These are phyloP conservation scores for Urocolius indicus DNA, from an alignment of 2,113 vertebrate genomes.

Conservation along the genomic window DNA sequence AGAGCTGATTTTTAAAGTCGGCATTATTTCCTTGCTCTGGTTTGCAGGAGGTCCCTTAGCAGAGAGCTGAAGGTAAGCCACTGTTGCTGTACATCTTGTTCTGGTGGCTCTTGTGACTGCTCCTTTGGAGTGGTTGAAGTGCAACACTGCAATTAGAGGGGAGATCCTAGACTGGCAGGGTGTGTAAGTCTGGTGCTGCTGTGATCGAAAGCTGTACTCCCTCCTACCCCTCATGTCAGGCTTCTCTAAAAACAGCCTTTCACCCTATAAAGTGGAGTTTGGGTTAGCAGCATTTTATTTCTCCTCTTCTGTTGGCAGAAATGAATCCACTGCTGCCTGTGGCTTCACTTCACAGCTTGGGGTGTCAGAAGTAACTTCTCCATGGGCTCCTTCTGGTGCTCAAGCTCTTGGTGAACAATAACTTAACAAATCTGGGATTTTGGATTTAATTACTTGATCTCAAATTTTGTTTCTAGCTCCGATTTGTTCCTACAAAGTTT, in stretches of 20 bases:
- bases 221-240: background rate
- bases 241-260: background rate
- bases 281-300: background rate
- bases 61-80: background rate
- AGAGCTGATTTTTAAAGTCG: background rate
- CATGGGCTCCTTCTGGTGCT: background rate
- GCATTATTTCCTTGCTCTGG: background rate
- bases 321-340: rapidly evolving
- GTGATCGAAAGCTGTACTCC: background rate
- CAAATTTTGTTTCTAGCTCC: background rate
- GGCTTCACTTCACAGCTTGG: background rate
- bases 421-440: background rate
- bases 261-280: rapidly evolving
- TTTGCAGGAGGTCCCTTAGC: background rate
- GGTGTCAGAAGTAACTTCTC: background rate
- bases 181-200: rapidly evolving
- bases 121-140: background rate
- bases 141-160: rapidly evolving
- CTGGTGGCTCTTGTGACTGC: background rate
- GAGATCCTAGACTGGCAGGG: background rate
- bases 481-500: background rate
- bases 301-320: background rate
- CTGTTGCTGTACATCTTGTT: background rate
- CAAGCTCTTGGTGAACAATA: background rate
- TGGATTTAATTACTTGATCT: background rate